Evolutionary conservation across 2,113 vertebrate species (phyloP), one percentile per base, ranked within the genome.

Genomic region (Phylloscopus whistleri): DNA sequence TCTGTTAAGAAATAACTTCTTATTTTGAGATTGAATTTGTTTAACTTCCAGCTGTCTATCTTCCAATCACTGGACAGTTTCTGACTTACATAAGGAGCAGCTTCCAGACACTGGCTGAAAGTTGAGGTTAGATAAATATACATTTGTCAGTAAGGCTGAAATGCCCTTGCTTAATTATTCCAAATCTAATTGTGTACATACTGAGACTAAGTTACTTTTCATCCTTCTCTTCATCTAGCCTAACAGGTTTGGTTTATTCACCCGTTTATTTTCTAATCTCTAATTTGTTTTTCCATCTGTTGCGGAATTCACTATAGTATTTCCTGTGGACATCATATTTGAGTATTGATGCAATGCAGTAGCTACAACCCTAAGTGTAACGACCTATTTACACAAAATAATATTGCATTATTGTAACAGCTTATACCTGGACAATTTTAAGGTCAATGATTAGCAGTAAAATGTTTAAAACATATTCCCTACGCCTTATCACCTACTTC

Each of bases 91-190:
- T 67, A 92, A 90, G 33, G 52, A 96, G 89, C 51, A 78, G 64
- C 44, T 95, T 94, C 68, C 72, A 93, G 86, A 90, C 89, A 70
- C 83, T 20, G 48, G 33, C 56, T 90, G 89, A 78, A 95, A 92
- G 52, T 81, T 84, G 56, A 92, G 24, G 86, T 81, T 93, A 90
- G 72, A 90, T 89, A 96, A 96, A 95, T 92, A 96, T 39, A 91
- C 93, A 94, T 82, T 89, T 68, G 73, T 91, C 93, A 94, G 84
- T 41, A 92, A 78, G 80, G 49, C 69, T 95, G 69, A 94, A 91
- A 92, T 84, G 18, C 31, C 41, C n/a, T 74, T 64, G 64, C 74
- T 18, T 87, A 81, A 92, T 92, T 89, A 94, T 94, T 91, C 55
- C 49, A 87, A 92, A 60, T 11, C 16, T 52, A 68, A 87, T 23